Percentiles rank a stretch among this genome's conserved stretches.
Conservation (phyloP, 2,888 invertebrate genomes). For the Archips crataeganus region DNA sequence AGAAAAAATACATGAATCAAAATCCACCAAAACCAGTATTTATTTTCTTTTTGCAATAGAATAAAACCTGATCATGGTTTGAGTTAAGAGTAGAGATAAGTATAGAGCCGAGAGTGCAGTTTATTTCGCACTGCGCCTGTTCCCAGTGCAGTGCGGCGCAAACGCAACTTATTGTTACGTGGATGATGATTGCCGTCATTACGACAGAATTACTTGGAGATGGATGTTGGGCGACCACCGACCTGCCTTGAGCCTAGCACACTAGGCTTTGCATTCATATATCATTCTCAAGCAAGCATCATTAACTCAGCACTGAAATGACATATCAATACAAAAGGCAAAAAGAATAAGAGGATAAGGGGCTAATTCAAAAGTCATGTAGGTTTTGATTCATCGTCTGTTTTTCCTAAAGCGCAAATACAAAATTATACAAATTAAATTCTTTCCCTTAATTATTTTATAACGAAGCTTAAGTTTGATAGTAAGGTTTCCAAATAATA, state of each 20-base stretch:
- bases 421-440: no score
- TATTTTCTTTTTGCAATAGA: background rate
- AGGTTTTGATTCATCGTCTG: no score
- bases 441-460: no score
- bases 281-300: background rate
- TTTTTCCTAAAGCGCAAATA: no score
- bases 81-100: background rate
- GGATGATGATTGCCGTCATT: conserved; percentile 84
- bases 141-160: conserved; percentile 55
- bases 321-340: no score
- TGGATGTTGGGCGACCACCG: conserved; percentile 43
- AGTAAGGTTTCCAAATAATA: no score
- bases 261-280: background rate
- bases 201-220: conserved; percentile 70
- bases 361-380: no score
- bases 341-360: no score
- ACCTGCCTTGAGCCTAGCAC: conserved; percentile 42
- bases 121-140: conserved; percentile 58
- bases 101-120: conserved; percentile 8
- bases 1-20: background rate
- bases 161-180: conserved; percentile 72
- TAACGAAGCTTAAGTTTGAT: no score
- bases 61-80: background rate
- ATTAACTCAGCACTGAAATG: no score
- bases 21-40: background rate